Evolutionary conservation across 2,113 vertebrate genomes (phyloP), one percentile per base, ranked within the genome.

Genomic region (Tupaia tana): DNA sequence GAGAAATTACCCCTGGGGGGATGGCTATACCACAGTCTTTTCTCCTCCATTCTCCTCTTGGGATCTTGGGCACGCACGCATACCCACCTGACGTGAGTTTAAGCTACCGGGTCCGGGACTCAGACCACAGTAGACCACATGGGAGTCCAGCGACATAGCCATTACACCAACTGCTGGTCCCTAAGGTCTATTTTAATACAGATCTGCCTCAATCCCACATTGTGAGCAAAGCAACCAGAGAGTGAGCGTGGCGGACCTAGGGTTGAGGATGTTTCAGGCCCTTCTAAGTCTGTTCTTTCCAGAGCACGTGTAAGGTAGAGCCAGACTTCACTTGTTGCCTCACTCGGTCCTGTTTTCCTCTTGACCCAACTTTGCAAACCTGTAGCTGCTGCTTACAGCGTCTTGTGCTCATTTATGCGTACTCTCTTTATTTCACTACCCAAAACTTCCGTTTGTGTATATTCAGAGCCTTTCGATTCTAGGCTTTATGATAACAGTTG

Each of bases 391-490:
- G 29, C 82, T 80, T 79, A 71, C 90, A 80, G 81, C 79, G 43
- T 94, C 86, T 90, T 73, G 11, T 77, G 20, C 70, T 85, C 24
- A 61, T 87, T 63, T 94, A 73, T 73, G 27, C 80, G 79, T 67
- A 14, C 89, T 74, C 29, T 80, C 34, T 91, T 75, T 88, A 73
- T 86, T 83, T 43, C 43, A 43, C 43, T 43, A 43, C 43, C 43
- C 3, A 67, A 89, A 88, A 90, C 67, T 95, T 88, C 24, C 15
- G 0, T 85, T 29, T 93, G 64, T 94, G 75, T 90, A 58, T 86
- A 91, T 81, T 87, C 69, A 88, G 29, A 95, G n/a, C 27, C 22
- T 88, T 95, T 74, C 94, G 64, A 75, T 93, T 90, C 80, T 24
- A 86, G 87, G 56, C 66, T 89, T 87, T 20, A 58, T 29, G 18